Evolutionary conservation across 2,888 invertebrate species (phyloP).

Genomic region (Tetragonisca angustula): DNA sequence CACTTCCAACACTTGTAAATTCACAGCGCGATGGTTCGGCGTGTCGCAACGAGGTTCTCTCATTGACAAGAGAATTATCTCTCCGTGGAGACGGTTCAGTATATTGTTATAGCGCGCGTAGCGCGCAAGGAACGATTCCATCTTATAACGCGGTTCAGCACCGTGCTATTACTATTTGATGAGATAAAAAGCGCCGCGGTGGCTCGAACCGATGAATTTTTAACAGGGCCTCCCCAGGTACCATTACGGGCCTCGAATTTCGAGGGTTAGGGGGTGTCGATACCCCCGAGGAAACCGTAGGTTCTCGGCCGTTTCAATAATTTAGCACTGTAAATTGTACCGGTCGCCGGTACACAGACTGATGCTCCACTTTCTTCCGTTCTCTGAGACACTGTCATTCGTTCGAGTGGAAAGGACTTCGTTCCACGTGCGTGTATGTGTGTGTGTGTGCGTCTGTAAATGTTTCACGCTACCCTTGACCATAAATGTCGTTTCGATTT

Average conservation of each 20-base stretch:
- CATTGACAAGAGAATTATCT: background rate
- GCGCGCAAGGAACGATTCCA: conserved; percentile 51
- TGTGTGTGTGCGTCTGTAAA: conserved; percentile 18
- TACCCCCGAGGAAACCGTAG: conserved; percentile 77
- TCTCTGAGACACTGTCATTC: conserved; percentile 44
- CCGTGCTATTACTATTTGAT: conserved; percentile 78
- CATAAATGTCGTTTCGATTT: conserved; percentile 45
- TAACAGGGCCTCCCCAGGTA: conserved; percentile 70
- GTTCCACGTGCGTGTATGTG: no score
- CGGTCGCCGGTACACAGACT: conserved; percentile 66
- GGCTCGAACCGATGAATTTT: conserved; percentile 77
- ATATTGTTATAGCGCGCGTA: conserved; percentile 17
- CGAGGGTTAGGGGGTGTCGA: conserved; percentile 80
- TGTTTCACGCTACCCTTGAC: conserved; percentile 44
- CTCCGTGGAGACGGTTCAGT: conserved; percentile 24
- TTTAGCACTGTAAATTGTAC: conserved; percentile 81
- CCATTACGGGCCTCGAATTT: conserved; percentile 71
- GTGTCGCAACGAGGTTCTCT: no score
- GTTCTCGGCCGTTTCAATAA: conserved; percentile 79
- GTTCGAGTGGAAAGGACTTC: conserved; percentile 6
- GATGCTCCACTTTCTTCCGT: conserved; percentile 59
- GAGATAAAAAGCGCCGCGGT: conserved; percentile 81
- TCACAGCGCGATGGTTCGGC: no score
- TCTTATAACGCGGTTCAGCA: conserved; percentile 60
- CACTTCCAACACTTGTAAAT: no score